Evolutionary conservation across 2,888 invertebrate species (phyloP).

Genomic region (Thumatha senex): DNA sequence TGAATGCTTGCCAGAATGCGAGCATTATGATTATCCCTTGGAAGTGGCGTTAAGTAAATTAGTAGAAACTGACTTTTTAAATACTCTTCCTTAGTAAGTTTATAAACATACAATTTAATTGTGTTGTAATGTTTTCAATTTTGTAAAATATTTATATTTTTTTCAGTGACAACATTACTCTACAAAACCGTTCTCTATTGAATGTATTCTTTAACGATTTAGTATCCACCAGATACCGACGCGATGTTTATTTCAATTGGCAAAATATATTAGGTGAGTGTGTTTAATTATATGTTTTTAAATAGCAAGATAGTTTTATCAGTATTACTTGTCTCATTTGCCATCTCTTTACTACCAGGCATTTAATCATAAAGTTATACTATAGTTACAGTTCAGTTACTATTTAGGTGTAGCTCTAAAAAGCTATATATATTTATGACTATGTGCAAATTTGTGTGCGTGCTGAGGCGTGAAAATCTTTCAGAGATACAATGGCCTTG

Average conservation of each 20-base stretch:
- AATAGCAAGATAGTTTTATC: too few species aligned
- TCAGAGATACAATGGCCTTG: too few species aligned
- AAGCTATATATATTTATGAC: too few species aligned
- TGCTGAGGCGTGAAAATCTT: too few species aligned
- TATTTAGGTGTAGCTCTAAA: too few species aligned
- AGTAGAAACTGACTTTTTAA: constrained; percentile 65
- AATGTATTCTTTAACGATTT: constrained; percentile 87
- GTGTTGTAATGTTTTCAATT: not conserved
- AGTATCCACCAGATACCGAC: constrained; percentile 86
- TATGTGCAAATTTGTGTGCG: too few species aligned
- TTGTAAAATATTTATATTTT: not conserved
- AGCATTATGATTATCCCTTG: constrained; percentile 83
- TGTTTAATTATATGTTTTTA: not conserved
- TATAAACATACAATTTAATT: not conserved
- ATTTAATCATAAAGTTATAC: too few species aligned
- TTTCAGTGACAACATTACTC: constrained; percentile 64
- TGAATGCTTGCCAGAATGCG: constrained; percentile 85
- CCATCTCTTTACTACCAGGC: too few species aligned
- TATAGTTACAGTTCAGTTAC: too few species aligned
- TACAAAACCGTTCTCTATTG: constrained; percentile 82
- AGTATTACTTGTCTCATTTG: too few species aligned
- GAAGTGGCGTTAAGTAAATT: constrained; percentile 85
- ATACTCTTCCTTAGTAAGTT: constrained; percentile 77
- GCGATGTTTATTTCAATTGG: constrained; percentile 87
- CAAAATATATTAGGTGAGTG: constrained; percentile 86